These are phyloP conservation scores for Alligator mississippiensis DNA, from an alignment of 2,113 vertebrate species.

Conservation along the genomic window DNA sequence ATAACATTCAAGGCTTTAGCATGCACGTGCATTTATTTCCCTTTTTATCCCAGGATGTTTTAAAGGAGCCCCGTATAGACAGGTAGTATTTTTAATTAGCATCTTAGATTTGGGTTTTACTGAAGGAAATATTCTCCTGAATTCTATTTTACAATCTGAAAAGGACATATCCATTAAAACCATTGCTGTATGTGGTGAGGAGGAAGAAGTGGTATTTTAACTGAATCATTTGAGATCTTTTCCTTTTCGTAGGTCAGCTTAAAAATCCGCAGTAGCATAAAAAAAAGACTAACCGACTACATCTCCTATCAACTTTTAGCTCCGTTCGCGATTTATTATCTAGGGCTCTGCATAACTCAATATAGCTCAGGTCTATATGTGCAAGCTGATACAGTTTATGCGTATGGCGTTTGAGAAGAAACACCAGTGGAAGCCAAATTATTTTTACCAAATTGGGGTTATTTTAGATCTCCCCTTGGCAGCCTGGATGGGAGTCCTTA, in stretches of 20 bases:
- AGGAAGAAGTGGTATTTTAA: conserved; percentile 1
- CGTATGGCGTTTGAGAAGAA: neutral
- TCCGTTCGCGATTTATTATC: neutral
- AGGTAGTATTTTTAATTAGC: conserved; percentile 21
- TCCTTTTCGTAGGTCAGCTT: conserved; percentile 39
- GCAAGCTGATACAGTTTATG: neutral
- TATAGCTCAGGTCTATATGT: neutral
- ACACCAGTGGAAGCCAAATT: conserved; percentile 50
- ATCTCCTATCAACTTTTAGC: conserved; percentile 26
- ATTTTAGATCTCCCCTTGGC: conserved; percentile 48
- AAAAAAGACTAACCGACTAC: conserved; percentile 21
- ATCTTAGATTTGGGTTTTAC: neutral
- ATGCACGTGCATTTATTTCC: neutral
- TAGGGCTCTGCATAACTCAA: neutral
- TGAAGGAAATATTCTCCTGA: neutral
- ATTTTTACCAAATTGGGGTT: conserved; percentile 51
- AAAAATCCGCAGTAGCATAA: conserved; percentile 21
- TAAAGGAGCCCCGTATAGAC: conserved; percentile 18
- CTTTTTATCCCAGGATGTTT: conserved; percentile 12
- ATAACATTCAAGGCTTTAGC: neutral
- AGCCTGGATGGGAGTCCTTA: conserved; percentile 10
- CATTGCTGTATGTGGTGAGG: neutral
- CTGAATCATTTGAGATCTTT: neutral
- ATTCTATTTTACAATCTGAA: neutral
- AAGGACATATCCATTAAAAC: no score